Conservation (phyloP, 2,113 vertebrate species). For the Arenaria interpres region DNA sequence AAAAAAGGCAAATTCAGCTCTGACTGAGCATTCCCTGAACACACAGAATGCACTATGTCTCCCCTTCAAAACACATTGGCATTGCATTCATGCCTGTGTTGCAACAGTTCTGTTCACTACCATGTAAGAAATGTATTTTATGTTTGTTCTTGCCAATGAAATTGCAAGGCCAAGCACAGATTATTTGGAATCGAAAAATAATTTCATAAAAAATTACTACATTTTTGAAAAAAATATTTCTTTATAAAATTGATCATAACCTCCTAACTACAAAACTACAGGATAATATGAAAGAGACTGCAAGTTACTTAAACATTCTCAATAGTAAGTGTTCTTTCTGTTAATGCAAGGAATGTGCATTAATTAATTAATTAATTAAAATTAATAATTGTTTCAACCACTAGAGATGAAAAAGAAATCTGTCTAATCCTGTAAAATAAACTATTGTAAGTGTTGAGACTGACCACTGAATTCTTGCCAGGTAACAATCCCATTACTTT, state of each 20-base stretch:
- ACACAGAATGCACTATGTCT: neutral
- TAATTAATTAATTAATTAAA: too few relatives aligned
- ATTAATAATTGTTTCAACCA: neutral
- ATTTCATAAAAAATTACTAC: neutral
- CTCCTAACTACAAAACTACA: neutral
- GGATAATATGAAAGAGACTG: neutral
- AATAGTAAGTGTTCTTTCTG: neutral
- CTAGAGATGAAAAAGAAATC: neutral
- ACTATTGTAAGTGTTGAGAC: neutral
- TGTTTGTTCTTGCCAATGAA: neutral
- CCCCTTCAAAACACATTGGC: neutral
- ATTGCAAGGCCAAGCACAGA: neutral
- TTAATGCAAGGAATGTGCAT: neutral
- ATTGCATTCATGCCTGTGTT: neutral
- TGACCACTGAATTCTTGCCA: slow-evolving; percentile 1
- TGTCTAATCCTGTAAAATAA: neutral
- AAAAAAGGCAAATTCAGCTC: neutral
- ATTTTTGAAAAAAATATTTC: accelerated
- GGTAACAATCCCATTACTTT: neutral
- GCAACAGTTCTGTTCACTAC: neutral
- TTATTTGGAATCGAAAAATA: neutral
- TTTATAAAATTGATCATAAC: neutral
- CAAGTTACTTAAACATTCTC: neutral
- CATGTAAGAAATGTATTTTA: neutral
- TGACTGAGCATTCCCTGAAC: neutral